Evolutionary conservation across 2,888 invertebrate species (phyloP).

Genomic region (Oeneis ivallda): DNA sequence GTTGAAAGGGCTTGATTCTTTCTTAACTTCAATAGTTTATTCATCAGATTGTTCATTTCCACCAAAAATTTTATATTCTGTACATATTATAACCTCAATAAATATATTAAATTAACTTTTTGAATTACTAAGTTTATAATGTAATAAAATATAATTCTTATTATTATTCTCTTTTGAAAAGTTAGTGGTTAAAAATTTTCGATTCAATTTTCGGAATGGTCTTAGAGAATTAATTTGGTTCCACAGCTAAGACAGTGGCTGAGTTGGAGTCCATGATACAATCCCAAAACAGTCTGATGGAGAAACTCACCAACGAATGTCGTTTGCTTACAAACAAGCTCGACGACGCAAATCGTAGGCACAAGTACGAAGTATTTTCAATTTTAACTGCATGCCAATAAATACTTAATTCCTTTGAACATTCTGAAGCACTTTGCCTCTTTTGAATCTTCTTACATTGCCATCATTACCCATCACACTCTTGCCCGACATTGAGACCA

Average conservation of each 20-base stretch:
- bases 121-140: neutral
- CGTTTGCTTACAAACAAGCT: conserved; percentile 93
- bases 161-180: neutral
- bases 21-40: conserved; percentile 84
- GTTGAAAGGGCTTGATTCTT: conserved; percentile 71
- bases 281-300: conserved; percentile 96
- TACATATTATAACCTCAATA: neutral
- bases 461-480: conserved; percentile 70
- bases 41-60: conserved; percentile 82
- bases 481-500: conserved; percentile 22
- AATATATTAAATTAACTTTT: neutral
- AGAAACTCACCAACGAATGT: conserved; percentile 94
- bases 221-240: conserved; percentile 65
- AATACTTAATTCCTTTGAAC: conserved; percentile 30
- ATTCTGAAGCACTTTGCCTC: conserved; percentile 35
- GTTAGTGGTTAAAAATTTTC: neutral
- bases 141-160: neutral
- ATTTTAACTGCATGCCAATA: conserved; percentile 64
- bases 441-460: conserved; percentile 43
- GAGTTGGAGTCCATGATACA: conserved; percentile 94
- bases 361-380: conserved; percentile 87
- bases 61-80: neutral
- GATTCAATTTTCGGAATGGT: conserved; percentile 3
- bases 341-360: conserved; percentile 92
- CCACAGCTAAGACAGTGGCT: conserved; percentile 92